Base-by-base conservation (phyloP, 2,888 invertebrate species). In the Trichogramma dendrolimi region DNA sequence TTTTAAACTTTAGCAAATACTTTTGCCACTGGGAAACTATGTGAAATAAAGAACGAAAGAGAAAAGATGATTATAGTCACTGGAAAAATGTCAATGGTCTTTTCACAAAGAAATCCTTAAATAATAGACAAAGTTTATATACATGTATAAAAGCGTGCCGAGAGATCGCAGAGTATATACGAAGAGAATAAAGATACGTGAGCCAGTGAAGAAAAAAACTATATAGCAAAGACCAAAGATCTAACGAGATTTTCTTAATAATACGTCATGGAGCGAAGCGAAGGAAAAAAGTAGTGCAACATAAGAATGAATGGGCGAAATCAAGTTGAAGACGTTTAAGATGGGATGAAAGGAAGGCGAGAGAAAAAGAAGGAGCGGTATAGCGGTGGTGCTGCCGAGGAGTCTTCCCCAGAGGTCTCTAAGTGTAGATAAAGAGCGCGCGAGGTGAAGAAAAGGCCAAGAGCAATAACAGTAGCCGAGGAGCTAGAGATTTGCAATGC, bases 401-500 rank as follows among this genome's bases (percentile, higher is more conserved):
- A 54, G 54, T 54, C 43, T n/a, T 11, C 5, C 47, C n/a, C 10
- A 11, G 27, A 5, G 54, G 54, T 38, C 11, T 11, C n/a, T 48
- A 14, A 5, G 6, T 11, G 48, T 48, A n/a, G 55, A 55, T n/a
- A 39, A 50, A 67, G 64, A 65, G 67, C 62, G 65, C 69, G 67
- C 68, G 66, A 59, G 64, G 61, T 59, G 55, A 60, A 50, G 42
- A 56, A 53, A 61, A 58, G 58, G 55, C 52, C 52, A 64, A 59
- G 61, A 49, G 58, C 58, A 43, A 46, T 46, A 46, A 46, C 8
- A n/a, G 8, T 46, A 46, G 49, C 49, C 60, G 63, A 59, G 60
- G 63, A 66, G 62, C 62, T 64, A 61, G 68, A 71, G 72, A 77
- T 77, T 76, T 77, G 77, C 77, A 76, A 75, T 77, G 75, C 76